Base-by-base conservation (phyloP, 2,113 vertebrate genomes). In the Pomatostomus ruficeps region DNA sequence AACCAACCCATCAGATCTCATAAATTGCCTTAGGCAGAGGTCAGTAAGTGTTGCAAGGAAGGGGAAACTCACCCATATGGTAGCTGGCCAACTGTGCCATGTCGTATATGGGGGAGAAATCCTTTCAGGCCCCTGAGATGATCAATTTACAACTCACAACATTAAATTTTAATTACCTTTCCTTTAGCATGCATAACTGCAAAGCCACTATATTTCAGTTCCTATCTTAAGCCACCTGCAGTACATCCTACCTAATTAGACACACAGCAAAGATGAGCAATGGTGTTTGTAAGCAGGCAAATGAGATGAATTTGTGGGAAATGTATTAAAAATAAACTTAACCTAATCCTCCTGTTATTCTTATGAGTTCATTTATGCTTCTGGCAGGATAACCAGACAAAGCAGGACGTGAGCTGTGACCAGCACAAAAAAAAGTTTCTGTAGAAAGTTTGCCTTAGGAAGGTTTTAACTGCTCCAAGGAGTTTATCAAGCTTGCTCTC, bases 281-380 rank as follows among this genome's bases (percentile, higher is more conserved):
- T 86, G 40, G 91, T 95, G 84, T 96, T 95, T 96, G 81, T 81
- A 95, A 95, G 93, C 73, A 91, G 80, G 65, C 70, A 96, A 96
- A 95, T 85, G 70, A 89, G 73, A 78, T 13, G n/a, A 81, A 91
- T 92, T 97, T 95, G 84, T 97, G 93, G 93, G 89, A 91, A 92
- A 91, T 4, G 1, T 91, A 95, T 96, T 81, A 72, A 93, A 95
- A 96, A 96, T 84, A 91, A 95, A 73, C 80, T 89, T 92, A 81
- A 91, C 86, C 83, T 95, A 95, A 92, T 93, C 79, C 88, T 86
- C 46, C 80, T 97, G 86, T 95, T 95, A 84, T 94, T 97, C 88
- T 84, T 92, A 92, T 75, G 83, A 92, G 89, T 96, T 95, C 95
- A 93, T 95, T 84, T 95, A 84, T 87, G 80, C 66, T 95, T 92